phyloP scores from a whole-genome alignment of 1,140 invertebrate genomes.

The Papilio polytes region DNA sequence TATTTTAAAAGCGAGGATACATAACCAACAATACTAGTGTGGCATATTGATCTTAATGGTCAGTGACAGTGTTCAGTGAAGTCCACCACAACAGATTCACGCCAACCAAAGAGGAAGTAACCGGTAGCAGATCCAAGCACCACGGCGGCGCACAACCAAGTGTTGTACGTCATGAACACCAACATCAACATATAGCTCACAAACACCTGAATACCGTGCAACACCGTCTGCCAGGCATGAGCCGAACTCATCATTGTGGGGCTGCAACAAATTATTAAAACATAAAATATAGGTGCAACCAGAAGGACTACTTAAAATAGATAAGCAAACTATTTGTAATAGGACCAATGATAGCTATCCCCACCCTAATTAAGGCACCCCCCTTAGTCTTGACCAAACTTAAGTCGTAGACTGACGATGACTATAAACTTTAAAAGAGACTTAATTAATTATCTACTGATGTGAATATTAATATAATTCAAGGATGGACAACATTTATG shows the following conservation, averaged over 20 bases:
- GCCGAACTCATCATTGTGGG: conserved; percentile 91
- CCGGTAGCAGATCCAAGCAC: conserved; percentile 95
- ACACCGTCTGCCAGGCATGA: conserved; percentile 93
- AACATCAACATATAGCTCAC: conserved; percentile 98
- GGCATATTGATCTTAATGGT: conserved; percentile 53
- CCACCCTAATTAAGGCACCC: too few relatives aligned
- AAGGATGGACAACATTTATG: too few relatives aligned
- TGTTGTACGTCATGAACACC: conserved; percentile 99
- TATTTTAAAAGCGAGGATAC: conserved; percentile 65
- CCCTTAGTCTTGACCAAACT: too few relatives aligned
- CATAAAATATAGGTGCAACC: too few relatives aligned
- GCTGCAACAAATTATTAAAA: conserved; percentile 77
- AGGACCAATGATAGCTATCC: too few relatives aligned
- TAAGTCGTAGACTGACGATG: too few relatives aligned
- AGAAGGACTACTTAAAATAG: not conserved
- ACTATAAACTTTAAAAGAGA: too few relatives aligned
- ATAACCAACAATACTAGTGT: conserved; percentile 65
- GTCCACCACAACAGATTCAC: conserved; percentile 95
- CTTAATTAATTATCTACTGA: too few relatives aligned
- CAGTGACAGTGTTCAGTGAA: conserved; percentile 98
- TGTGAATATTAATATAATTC: too few relatives aligned
- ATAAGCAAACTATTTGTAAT: too few relatives aligned
- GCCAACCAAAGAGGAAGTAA: conserved; percentile 98
- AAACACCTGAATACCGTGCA: conserved; percentile 93
- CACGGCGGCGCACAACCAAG: conserved; percentile 96